Base-by-base conservation (phyloP, 2,888 invertebrate genomes). In the Mesorhabditis sp. region DNA sequence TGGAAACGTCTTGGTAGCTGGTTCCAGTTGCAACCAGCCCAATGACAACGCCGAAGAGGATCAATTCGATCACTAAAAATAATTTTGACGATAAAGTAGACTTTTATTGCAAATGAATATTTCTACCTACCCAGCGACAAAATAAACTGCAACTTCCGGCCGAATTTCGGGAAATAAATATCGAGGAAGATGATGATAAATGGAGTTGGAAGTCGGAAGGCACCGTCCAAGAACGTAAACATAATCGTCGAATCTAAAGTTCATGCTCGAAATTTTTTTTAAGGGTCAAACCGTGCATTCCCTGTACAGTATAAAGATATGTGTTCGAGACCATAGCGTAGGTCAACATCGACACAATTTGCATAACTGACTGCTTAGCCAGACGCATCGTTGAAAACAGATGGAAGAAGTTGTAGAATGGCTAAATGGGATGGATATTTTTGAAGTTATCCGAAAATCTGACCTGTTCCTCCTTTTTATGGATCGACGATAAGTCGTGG, bases 291-390 rank as follows among this genome's bases (percentile, higher is more conserved):
- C 79, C 75, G 64, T 79, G 77, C 62, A 78, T 69, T 64, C 76
- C 76, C 4, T 73, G 67, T 15, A 76, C 76, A 28, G 78, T 80
- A 69, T 75, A 78, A 6, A 81, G 71, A 64, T 83, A 83, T 15
- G 80, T 78, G 66, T 77, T 77, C 4, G 80, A 80, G 41, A 83
- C 80, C 65, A 83, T 74, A 3, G 83, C 74, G 65, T 82, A 83
- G 4, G 83, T 83, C 67, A 83, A 74, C 68, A 83, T 80, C 15
- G 81, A 80, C 41, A 83, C 68, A 42, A 83, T 81, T 65, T 83
- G 83, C 68, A 83, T 76, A 13, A 79, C 64, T 0, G 80, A 77
- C 64, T 83, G 83, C 63, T 82, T 82, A 65, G 80, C 80, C n/a
- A 83, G 74, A 7, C 80, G 73, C 13, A 68, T 70, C 4, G 73